A percentile compares a stretch with the other conserved stretches of the same genome.
These are phyloP conservation scores for Triplophysa siluroides DNA, from an alignment of 2,113 vertebrate genomes.

Conservation along the genomic window DNA sequence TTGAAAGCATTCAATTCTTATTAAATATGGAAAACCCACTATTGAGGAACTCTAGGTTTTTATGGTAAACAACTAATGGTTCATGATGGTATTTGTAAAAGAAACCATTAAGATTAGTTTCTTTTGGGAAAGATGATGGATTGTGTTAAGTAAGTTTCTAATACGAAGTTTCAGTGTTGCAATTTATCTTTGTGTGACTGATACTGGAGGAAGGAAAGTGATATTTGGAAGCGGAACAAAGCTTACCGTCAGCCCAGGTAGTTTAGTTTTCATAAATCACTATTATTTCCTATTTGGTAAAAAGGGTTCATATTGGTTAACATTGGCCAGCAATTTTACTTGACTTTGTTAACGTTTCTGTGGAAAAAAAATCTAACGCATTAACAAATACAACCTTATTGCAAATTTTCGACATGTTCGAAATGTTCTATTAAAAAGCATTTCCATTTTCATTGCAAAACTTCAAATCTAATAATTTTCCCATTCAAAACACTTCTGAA, in stretches of 20 bases:
- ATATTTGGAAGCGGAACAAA: slow-evolving; percentile 41
- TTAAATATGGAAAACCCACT: too few relatives aligned
- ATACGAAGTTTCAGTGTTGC: not conserved
- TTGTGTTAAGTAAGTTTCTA: not conserved
- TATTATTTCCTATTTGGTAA: not conserved
- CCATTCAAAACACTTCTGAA: not conserved
- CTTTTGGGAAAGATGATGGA: too few relatives aligned
- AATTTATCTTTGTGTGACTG: slow-evolving; percentile 8
- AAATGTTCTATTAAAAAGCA: not conserved
- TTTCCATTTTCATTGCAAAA: not conserved
- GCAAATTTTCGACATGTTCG: not conserved
- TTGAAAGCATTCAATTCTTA: too few relatives aligned
- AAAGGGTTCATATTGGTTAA: not conserved
- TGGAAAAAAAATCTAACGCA: too few relatives aligned
- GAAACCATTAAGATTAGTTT: too few relatives aligned
- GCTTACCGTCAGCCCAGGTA: slow-evolving; percentile 38
- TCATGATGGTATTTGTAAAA: too few relatives aligned
- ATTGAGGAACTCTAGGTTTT: too few relatives aligned
- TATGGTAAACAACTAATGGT: too few relatives aligned
- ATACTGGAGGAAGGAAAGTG: slow-evolving; percentile 21
- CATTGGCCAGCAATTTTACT: not conserved
- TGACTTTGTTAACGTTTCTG: too few relatives aligned
- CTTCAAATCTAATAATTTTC: not conserved
- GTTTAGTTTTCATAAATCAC: not conserved
- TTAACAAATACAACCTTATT: too few relatives aligned